phyloP scores from a whole-genome alignment of 2,888 invertebrate genomes.

The Oligia strigilis region DNA sequence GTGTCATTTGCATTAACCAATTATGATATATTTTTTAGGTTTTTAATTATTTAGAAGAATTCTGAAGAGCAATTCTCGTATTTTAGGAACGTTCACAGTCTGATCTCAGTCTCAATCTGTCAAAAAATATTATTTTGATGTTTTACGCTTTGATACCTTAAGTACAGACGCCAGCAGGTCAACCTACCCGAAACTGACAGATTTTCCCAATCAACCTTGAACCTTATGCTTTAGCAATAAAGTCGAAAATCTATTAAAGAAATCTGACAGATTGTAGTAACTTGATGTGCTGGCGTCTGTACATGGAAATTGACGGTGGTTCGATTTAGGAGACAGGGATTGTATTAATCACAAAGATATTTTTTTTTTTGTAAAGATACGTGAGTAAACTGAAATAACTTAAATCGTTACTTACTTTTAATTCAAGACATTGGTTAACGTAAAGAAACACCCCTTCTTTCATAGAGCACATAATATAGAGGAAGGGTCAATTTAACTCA shows the following conservation, averaged over 20 bases:
- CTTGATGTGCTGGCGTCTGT: no score
- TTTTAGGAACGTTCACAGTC: no score
- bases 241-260: no score
- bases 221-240: no score
- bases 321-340: no score
- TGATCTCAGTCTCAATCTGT: no score
- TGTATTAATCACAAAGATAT: neutral
- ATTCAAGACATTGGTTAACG: neutral
- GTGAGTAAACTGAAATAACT: neutral
- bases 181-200: no score
- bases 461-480: neutral
- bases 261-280: no score
- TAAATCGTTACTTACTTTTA: neutral
- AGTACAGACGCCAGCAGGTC: no score
- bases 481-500: neutral
- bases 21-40: neutral
- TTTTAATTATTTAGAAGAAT: neutral
- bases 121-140: neutral
- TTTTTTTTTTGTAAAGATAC: neutral
- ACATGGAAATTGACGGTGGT: no score
- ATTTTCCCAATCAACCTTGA: no score
- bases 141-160: neutral
- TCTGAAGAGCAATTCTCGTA: no score
- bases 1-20: slow-evolving; percentile 10
- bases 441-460: neutral